Conservation (phyloP, 1,140 invertebrate species). For the Hylaeus anthracinus region DNA sequence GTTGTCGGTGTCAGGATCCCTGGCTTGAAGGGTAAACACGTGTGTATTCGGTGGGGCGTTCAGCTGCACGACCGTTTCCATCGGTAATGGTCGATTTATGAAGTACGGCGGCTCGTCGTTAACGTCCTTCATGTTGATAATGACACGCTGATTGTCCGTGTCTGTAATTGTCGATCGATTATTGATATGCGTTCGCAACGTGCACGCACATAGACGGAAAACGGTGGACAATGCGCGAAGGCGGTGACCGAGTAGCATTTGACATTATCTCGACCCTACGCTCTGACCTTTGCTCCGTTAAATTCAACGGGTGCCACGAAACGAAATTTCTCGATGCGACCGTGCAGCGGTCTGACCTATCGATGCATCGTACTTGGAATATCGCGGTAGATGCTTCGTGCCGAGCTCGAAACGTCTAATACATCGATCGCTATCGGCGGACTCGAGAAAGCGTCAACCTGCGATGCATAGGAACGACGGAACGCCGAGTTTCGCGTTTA, state of each 20-base stretch:
- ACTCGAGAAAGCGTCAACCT: too few species aligned
- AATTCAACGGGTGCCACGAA: background rate
- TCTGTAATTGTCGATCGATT: slow-evolving; percentile 83
- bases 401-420: background rate
- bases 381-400: background rate
- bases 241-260: slow-evolving; percentile 25
- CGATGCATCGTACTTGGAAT: background rate
- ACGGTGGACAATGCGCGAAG: slow-evolving; percentile 20
- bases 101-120: slow-evolving; percentile 98
- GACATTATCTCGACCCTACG: slow-evolving; percentile 17
- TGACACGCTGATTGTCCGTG: slow-evolving; percentile 96
- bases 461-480: too few species aligned
- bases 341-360: background rate
- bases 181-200: slow-evolving; percentile 5
- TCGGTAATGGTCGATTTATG: slow-evolving; percentile 96
- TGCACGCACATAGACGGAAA: background rate
- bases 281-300: slow-evolving; percentile 32
- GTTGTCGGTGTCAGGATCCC: slow-evolving; percentile 96
- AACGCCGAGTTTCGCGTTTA: too few species aligned
- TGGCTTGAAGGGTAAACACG: slow-evolving; percentile 97
- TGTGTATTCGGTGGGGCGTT: slow-evolving; percentile 97
- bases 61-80: slow-evolving; percentile 96
- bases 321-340: background rate
- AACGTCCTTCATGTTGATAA: slow-evolving; percentile 97
- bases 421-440: too few species aligned